These are phyloP conservation scores for Gila orcuttii DNA, from an alignment of 2,113 vertebrate genomes.

Conservation along the genomic window DNA sequence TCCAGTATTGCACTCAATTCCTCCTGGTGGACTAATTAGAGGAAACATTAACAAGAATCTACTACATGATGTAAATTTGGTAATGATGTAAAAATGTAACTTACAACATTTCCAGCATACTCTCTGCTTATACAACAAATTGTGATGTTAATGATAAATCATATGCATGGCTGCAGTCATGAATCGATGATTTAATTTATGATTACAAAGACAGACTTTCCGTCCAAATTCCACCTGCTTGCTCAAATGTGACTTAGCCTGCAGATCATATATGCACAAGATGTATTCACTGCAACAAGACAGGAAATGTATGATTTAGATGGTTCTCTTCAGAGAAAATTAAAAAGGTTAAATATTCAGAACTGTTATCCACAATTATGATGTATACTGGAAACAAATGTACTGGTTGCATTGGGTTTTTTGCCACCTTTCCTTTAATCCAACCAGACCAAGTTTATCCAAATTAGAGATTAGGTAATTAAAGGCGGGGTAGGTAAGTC, in stretches of 20 bases:
- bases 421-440: background rate
- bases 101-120: background rate
- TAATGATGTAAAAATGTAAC: background rate
- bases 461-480: background rate
- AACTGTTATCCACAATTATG: background rate
- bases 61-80: background rate
- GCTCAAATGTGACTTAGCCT: conserved; percentile 22
- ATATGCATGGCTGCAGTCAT: conserved; percentile 29
- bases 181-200: conserved; percentile 32
- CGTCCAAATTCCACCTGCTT: background rate
- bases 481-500: background rate
- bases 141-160: background rate
- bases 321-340: background rate
- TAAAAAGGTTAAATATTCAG: background rate
- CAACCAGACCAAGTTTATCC: conserved; percentile 1
- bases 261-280: background rate
- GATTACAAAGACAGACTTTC: conserved; percentile 28
- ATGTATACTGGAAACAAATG: background rate
- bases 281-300: background rate
- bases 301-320: background rate
- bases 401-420: background rate
- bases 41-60: background rate
- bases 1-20: background rate
- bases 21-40: background rate
- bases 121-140: background rate